Evolutionary conservation across 2,797 vertebrate genomes (phyloP), one percentile per base, ranked within the genome.

Genomic region (Hippoglossus hippoglossus): DNA sequence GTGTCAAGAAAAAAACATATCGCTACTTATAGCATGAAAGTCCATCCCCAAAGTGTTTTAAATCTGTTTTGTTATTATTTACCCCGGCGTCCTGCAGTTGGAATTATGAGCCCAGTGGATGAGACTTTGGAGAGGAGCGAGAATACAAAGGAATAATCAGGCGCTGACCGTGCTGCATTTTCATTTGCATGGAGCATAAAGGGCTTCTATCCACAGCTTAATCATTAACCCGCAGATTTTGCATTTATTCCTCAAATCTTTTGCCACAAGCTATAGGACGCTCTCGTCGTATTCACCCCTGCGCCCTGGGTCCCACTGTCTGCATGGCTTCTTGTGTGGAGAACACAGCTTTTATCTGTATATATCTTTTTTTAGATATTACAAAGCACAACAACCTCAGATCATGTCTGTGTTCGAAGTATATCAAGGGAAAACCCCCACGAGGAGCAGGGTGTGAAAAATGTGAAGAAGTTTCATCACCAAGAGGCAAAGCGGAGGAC

Each of bases 401-500:
- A 88, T 87, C 86, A 84, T 83, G 83, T 84, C 56, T 50, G 61
- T 13, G 58, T 47, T 79, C 53, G 46, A 41, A 28, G 66, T 56
- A 65, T 73, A 81, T 82, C 72, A 77, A 77, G 67, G 77, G 82
- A 82, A 80, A 63, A 21, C 19, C 47, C 79, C 75, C 80, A 76
- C 61, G 57, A 61, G 86, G 86, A 82, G 64, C 67, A 80, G 89
- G 92, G 90, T 84, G 90, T 94, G 83, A 89, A 82, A 89, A 84
- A 92, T 87, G 72, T 71, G 60, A 64, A 83, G 75, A 92, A 87
- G 92, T 93, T 94, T 94, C 94, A 94, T 94, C 92, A 94, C 91
- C 92, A 92, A 94, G 91, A 92, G 76, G 85, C 92, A 93, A 76
- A 95, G 93, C 90, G 92, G 95, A 95, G 92, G 79, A 90, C 82